Conservation (phyloP, 2,888 invertebrate species). For the Agonopterix arenella region DNA sequence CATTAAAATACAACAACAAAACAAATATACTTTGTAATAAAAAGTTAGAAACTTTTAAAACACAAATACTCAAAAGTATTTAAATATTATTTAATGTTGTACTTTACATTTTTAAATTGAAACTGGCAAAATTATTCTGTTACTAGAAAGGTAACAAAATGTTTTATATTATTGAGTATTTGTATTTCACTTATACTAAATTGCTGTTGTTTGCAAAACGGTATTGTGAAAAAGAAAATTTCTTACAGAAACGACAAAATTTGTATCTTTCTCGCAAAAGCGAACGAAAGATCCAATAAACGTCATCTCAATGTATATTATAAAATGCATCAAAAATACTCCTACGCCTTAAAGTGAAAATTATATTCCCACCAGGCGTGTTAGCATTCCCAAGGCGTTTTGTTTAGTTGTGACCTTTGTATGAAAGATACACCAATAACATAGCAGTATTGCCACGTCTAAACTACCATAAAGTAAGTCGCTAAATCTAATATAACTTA, state of each 20-base stretch:
- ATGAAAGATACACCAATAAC: too few relatives aligned
- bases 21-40: constrained; percentile 55
- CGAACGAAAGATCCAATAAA: constrained; percentile 27
- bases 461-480: constrained; percentile 20
- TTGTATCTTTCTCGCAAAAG: constrained; percentile 10
- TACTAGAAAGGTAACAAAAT: constrained; percentile 39
- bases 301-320: constrained; percentile 8
- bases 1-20: constrained; percentile 74
- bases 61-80: constrained; percentile 69
- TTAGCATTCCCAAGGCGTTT: constrained; percentile 38
- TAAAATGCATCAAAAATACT: constrained; percentile 43
- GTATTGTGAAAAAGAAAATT: too few relatives aligned
- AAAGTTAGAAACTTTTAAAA: constrained; percentile 40
- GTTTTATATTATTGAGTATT: constrained; percentile 58
- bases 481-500: constrained; percentile 57
- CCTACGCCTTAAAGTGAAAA: constrained; percentile 36
- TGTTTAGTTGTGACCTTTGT: constrained; percentile 28
- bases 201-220: neutral
- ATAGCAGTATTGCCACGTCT: too few relatives aligned
- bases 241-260: too few relatives aligned
- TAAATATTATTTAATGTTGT: constrained; percentile 18
- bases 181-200: constrained; percentile 56
- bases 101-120: constrained; percentile 3
- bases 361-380: constrained; percentile 44
- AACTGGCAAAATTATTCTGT: constrained; percentile 31